Evolutionary conservation across 1,140 invertebrate species (phyloP), one percentile per base, ranked within the genome.

Genomic region (Melipona quadrifasciata): DNA sequence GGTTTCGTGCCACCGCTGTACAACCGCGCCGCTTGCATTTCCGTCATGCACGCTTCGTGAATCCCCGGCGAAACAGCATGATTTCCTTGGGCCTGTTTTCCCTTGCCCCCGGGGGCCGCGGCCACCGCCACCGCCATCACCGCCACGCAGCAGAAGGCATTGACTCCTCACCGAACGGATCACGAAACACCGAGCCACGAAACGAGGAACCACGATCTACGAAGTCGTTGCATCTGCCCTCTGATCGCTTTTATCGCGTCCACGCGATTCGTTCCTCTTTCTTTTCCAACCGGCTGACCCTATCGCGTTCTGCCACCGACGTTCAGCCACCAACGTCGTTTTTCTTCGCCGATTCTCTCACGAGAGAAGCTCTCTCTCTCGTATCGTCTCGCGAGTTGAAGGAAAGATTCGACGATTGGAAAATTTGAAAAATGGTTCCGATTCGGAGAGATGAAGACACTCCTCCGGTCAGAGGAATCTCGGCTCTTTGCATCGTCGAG

Each of bases 1-100:
- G 0, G 68, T 86, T 84, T 84, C 85, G 74, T 86, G 85, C 80
- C 81, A 86, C 75, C 85, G 85, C 82, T 73, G 73, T 76, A 74
- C 82, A 71, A 84, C 82, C 88, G 82, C 76, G 86, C 81, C 71
- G 82, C 85, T 47, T 82, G 87, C 76, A 80, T 86, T 86, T 91
- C 89, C 84, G 89, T 87, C 91, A 91, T 89, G 87, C 87, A 88
- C 79, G 86, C 83, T 81, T 67, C 78, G 74, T 78, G 78, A 74
- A 81, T 87, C 78, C 8, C 61, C 71, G 83, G 70, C 86, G 80
- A 87, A 87, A 87, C 82, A 76, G 82, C 76, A 77, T 80, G 86
- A 85, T 85, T 85, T 84, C 71, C 73, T 84, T 74, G 68, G 80
- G 70, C 85, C 85, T 61, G 27, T 39, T 76, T 81, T 73, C 68